These are phyloP conservation scores for Linepithema humile DNA, from an alignment of 1,140 invertebrate genomes.

Conservation along the genomic window DNA sequence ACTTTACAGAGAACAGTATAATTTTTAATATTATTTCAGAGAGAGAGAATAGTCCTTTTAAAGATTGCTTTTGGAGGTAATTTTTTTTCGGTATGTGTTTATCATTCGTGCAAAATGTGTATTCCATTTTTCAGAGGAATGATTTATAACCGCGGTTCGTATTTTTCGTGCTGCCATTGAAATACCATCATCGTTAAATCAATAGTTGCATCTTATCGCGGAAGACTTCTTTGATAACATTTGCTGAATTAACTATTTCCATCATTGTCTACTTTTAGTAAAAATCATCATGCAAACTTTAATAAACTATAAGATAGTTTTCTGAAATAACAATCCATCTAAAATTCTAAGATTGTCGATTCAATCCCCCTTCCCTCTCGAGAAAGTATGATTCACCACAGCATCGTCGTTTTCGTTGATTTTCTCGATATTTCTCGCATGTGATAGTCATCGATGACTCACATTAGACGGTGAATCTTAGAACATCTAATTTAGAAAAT, in stretches of 20 bases:
- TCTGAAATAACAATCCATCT: neutral
- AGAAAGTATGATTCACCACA: constrained; percentile 36
- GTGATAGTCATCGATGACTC: constrained; percentile 52
- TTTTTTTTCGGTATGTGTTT: neutral
- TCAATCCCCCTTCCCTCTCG: neutral
- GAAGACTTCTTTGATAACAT: neutral
- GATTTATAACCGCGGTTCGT: neutral
- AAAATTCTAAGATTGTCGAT: constrained; percentile 6
- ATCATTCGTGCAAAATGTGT: neutral
- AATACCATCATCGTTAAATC: neutral
- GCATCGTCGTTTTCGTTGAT: neutral
- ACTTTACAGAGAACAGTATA: no score
- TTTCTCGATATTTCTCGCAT: neutral
- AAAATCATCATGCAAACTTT: no score
- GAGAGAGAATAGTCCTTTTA: neutral
- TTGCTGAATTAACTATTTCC: neutral
- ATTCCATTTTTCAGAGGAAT: neutral
- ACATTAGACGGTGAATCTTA: neutral
- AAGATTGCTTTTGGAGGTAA: neutral
- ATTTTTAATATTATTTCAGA: constrained; percentile 9
- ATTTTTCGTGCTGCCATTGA: neutral
- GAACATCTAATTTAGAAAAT: constrained; percentile 15
- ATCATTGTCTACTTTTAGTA: neutral
- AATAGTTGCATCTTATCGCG: neutral
- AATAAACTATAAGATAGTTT: no score